phyloP scores from a whole-genome alignment of 2,113 vertebrate genomes.

The Salvelinus alpinus region DNA sequence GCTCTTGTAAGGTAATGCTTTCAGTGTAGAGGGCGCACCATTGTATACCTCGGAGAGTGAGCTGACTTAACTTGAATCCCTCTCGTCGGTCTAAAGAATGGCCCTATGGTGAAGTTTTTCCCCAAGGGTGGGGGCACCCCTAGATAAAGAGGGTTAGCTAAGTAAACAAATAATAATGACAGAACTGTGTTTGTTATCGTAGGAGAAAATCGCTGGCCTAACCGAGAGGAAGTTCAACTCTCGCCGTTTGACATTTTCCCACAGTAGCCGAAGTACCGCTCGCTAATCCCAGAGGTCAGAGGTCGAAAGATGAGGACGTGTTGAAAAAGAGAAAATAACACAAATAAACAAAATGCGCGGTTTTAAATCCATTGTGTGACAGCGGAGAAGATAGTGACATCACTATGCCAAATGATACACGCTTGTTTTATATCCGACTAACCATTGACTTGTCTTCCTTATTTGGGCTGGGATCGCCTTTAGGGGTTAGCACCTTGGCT shows the following conservation, averaged over 20 bases:
- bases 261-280: conserved; percentile 45
- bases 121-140: conserved; percentile 43
- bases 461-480: neutral
- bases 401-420: neutral
- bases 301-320: conserved; percentile 27
- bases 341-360: conserved; percentile 25
- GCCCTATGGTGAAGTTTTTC: neutral
- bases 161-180: conserved; percentile 60
- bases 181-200: conserved; percentile 65
- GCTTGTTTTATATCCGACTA: neutral
- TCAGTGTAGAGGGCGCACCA: conserved; percentile 42
- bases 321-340: conserved; percentile 23
- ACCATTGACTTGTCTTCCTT: conserved; percentile 41
- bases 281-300: conserved; percentile 15
- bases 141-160: conserved; percentile 61
- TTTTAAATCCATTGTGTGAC: conserved; percentile 17
- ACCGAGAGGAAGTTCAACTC: conserved; percentile 49
- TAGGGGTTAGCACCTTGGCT: conserved; percentile 16
- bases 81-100: conserved; percentile 56
- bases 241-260: conserved; percentile 56
- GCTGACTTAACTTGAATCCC: conserved; percentile 18
- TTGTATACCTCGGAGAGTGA: conserved; percentile 53
- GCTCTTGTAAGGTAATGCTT: conserved; percentile 54
- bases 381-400: conserved; percentile 3
- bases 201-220: conserved; percentile 51